Evolutionary conservation across 2,888 invertebrate genomes (phyloP), one percentile per base, ranked within the genome.

Genomic region (Hoplodrina ambigua): DNA sequence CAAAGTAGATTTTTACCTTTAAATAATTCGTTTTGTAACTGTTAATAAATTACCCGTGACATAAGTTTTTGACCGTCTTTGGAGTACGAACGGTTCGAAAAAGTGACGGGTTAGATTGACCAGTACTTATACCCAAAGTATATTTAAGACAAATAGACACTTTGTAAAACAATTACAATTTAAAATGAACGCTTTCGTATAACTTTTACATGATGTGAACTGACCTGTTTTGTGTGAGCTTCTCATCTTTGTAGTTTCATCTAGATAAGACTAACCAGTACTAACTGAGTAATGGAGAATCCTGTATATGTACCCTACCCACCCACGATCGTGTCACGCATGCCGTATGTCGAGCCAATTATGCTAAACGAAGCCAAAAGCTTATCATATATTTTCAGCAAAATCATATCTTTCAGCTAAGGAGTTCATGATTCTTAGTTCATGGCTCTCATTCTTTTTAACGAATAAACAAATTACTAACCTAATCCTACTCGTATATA

Each of bases 41-140:
- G 85, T 88, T 87, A 88, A 90, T 91, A 92, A 92, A 91, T 91
- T 88, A 91, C 74, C 78, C 85, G 83, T 86, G 88, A 88, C 90
- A 89, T 87, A 84, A 86, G 85, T 85, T 83, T 87, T 88, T 91
- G 89, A 91, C 90, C 92, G 91, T 91, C 87, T 85, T 89, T 85
- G 84, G 75, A 80, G 72, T 75, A 74, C 75, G 75, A 77, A 76
- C 75, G 86, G 85, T 83, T 83, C 74, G 85, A 80, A 86, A 85
- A 79, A 87, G 83, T 89, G 91, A 89, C 88, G 85, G 89, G 81
- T 86, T 83, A 80, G 75, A 77, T 86, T 83, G 86, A 85, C 84
- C 86, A 65, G 79, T 74, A 67, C 80, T 76, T 80, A 65, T 77
- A 52, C 58, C 61, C 50, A 78, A 81, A 84, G 75, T 78, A 79